Evolutionary conservation across 1,140 invertebrate species (phyloP), one percentile per base, ranked within the genome.

Genomic region (Trichomalopsis sarcophagae): DNA sequence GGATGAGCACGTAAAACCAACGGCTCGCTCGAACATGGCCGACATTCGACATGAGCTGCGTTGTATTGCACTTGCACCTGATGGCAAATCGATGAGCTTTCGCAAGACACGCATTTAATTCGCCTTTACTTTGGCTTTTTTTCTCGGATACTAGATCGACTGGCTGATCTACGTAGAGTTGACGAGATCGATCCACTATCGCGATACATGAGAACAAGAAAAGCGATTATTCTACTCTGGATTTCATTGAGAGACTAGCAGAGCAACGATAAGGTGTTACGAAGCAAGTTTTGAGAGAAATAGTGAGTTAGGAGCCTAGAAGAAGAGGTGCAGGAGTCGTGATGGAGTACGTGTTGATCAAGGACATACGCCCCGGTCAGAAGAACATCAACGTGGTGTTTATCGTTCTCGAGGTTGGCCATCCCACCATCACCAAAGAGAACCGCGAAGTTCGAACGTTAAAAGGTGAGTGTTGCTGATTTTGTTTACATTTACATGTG

Each of bases 381-480:
- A 99, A 99, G 92, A 99, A 98, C 91, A 95, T 99, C 44, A 98
- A 97, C 90, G 95, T 98, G 5, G 95, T 98, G 86, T 98, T 98
- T 91, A 99, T 99, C 87, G 96, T 99, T 71, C 94, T 99, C 81
- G 98, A 99, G 91, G 96, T 98, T 88, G 97, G 98, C 90, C 95
- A 95, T 88, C 96, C 97, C 87, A 98, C 97, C 23, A 94, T 96
- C 81, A 99, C 98, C 23, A 99, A 99, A 94, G 98, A 99, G 90
- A 98, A 97, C 89, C 95, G 97, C 85, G 97, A 98, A 94, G 97
- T 99, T 86, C 94, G 98, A 89, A 98, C 98, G 62, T 96, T 98
- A 89, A 86, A 86, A 86, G 85, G 85, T 86, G 14, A 9, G 21
- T n/a, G 10, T 0, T 71, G 30, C 14, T 30, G 21, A 71, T 14